A percentile compares a stretch with the other conserved stretches of the same genome.
These are phyloP conservation scores for Eupsilia transversa DNA, from an alignment of 2,888 invertebrate genomes.

Conservation along the genomic window DNA sequence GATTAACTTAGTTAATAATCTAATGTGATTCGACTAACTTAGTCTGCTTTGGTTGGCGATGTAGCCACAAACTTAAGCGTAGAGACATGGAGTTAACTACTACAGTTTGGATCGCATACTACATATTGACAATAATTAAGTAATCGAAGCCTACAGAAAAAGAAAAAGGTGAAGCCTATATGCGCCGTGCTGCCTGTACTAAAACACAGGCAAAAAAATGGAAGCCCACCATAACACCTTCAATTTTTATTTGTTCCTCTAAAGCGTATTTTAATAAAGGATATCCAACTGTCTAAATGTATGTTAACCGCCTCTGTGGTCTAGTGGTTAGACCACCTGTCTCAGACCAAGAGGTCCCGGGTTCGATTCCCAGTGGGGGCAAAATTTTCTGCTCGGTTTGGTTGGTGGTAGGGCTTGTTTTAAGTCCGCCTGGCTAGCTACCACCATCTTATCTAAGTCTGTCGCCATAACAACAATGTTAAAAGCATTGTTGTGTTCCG, in stretches of 20 bases:
- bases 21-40: conserved; percentile 45
- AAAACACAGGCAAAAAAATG: not conserved
- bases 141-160: not conserved
- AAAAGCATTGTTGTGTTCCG: too few relatives aligned
- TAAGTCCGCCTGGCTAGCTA: too few relatives aligned
- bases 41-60: conserved; percentile 27
- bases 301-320: too few relatives aligned
- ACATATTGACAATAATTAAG: not conserved
- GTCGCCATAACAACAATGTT: too few relatives aligned
- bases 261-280: not conserved
- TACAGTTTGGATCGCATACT: not conserved
- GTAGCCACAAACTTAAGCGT: not conserved
- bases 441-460: too few relatives aligned
- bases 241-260: not conserved
- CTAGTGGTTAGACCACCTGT: too few relatives aligned
- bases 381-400: too few relatives aligned
- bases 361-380: too few relatives aligned
- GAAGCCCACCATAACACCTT: not conserved
- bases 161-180: too few relatives aligned
- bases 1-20: conserved; percentile 50
- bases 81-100: not conserved
- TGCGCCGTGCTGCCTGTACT: too few relatives aligned
- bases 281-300: not conserved
- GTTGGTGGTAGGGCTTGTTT: too few relatives aligned
- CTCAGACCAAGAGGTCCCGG: too few relatives aligned